Evolutionary conservation across 2,888 invertebrate genomes (phyloP), one percentile per base, ranked within the genome.

Genomic region (Diachrysia chrysitis): DNA sequence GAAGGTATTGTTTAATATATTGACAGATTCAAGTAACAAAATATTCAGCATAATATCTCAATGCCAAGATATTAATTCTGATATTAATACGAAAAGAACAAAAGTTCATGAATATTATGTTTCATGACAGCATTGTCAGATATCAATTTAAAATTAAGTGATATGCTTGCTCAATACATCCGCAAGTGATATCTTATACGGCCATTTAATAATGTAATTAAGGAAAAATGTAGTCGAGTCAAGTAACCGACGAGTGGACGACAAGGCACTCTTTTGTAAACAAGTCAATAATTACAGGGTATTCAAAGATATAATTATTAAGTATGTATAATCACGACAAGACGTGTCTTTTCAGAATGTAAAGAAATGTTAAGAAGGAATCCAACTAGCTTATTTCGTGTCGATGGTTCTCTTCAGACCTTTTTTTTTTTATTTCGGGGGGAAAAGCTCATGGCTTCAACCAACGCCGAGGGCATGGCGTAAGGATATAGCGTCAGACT

Each of bases 111-210:
- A 6, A 14, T 51, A 51, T 51, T 21, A 12, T 51, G 48, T 51
- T 51, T 51, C 48, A 51, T 4, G 19, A 51, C 48, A 48, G n/a
- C 55, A 19, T 21, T 60, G 42, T 12, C 46, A 61, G 14, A 14
- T 57, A 51, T 29, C 37, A 19, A 21, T 53, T 46, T 17, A 19
- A 16, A 51, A 59, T 59, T 29, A 29, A 55, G 35, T 69, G 54
- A 10, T 19, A 54, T 7, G 53, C 21, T 54, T 16, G 54, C 23
- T 54, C 16, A 25, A 53, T 9, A 58, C 17, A 19, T 56, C 58
- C 14, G 21, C 42, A 25, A 42, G 9, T 57, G 9, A 48, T 51
- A 37, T 16, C 21, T 58, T 32, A 51, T n/a, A 19, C 51, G 17
- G 23, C 16, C 23, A 25, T 55, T 32, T 48, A 10, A n/a, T 53